Base-by-base conservation (phyloP, 2,888 invertebrate genomes). In the Aporophyla lueneburgensis region DNA sequence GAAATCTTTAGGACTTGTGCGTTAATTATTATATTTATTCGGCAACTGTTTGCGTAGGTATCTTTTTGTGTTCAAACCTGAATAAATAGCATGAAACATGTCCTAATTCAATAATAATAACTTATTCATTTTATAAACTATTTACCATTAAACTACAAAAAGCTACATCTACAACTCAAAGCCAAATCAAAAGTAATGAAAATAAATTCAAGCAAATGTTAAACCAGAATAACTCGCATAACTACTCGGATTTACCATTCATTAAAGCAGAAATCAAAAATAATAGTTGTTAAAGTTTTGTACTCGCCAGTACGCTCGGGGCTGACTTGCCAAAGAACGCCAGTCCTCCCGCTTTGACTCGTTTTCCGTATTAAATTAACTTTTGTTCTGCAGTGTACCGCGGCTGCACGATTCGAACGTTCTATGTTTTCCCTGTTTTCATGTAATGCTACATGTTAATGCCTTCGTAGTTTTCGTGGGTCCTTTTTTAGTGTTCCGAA, bases 331-430 rank as follows among this genome's bases (percentile, higher is more conserved):
- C 84, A 86, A 88, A 88, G 88, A 86, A 81, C 81, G 82, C 79
- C 66, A 78, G 80, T 82, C 85, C 63, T 80, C 81, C 78, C 70
- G 79, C 81, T 88, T 88, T 88, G 86, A 83, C 80, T 86, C 83
- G 85, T 78, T 83, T 87, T 87, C 74, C 77, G 76, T 85, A 88
- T 88, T 88, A 86, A 89, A 89, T 89, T 88, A 89, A 88, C 85
- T 87, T 88, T 85, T 88, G 85, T 86, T 87, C 84, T 80, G 80
- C 76, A 82, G 61, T 84, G 74, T 84, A 84, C 82, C 73, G 76
- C 80, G 80, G 72, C 76, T 85, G 86, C 78, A 84, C 84, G 54
- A 74, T 74, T 82, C 67, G 72, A 74, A 76, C 61, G 61, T 59
- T 76, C 27, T 46, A 49, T 80, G 80, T 82, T 68, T 80, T 54